These are phyloP conservation scores for Chrysogorgia sp. DNA, from an alignment of 92 coral and sea anemone genomes.

Conservation along the genomic window DNA sequence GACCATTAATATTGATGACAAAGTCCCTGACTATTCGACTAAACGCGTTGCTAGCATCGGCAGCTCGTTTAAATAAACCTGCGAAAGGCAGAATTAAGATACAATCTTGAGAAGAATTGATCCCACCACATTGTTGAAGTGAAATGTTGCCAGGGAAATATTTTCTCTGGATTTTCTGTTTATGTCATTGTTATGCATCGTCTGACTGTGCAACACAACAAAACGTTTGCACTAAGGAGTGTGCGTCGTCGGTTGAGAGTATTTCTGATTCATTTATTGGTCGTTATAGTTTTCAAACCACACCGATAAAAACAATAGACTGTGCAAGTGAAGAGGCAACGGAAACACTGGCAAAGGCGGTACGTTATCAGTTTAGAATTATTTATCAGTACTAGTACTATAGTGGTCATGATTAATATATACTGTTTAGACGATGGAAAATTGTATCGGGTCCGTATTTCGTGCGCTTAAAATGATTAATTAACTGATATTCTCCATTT, in stretches of 20 bases:
- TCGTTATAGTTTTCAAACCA: conserved; percentile 75
- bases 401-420: too few relatives aligned
- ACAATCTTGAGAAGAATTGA: background rate
- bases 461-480: too few relatives aligned
- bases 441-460: too few relatives aligned
- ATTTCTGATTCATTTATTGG: conserved; percentile 69
- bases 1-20: background rate
- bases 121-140: background rate
- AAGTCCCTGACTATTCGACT: too few relatives aligned
- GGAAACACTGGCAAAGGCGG: conserved; percentile 72
- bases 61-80: too few relatives aligned
- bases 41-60: background rate
- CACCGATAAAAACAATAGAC: conserved; percentile 66
- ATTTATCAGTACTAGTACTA: background rate
- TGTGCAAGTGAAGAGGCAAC: conserved; percentile 75
- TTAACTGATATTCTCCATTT: too few relatives aligned
- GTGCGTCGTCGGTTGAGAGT: background rate
- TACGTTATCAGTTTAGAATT: conserved; percentile 18
- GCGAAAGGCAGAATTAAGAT: too few relatives aligned
- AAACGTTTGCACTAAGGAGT: background rate
- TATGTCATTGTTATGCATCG: background rate
- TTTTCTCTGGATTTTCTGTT: background rate
- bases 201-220: background rate
- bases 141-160: background rate
- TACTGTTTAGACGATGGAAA: too few relatives aligned